Evolutionary conservation across 2,888 invertebrate genomes (phyloP), one percentile per base, ranked within the genome.

Genomic region (Diadegma fenestrale): DNA sequence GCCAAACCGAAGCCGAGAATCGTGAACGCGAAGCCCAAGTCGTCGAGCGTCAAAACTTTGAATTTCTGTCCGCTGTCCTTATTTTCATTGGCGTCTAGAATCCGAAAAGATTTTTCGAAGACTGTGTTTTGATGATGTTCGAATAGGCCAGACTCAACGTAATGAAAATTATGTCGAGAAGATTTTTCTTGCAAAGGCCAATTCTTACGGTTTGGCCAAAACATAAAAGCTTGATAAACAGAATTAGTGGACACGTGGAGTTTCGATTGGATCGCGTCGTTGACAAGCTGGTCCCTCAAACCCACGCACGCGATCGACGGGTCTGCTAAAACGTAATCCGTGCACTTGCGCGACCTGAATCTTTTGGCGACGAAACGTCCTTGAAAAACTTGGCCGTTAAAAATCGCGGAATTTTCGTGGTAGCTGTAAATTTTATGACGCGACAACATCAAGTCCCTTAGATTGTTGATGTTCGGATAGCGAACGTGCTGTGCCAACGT

Each of bases 1-100:
- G 7, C 54, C 22, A 80, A 54, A 7, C 80, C 80, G 33, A 75
- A 22, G 17, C 37, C 80, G 19, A 81, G 75, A 48, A 81, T 68
- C 0, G 12, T 68, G 43, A 81, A 81, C 2, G 80, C 80, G 30
- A 81, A 81, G 0, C 3, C 30, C 58, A 80, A 19, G 8, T 80
- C 73, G 8, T 8, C 51, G 1, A 66, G 3, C 2, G 2, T 68
- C 37, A 81, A 69, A 10, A 61, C 8, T 22, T 43, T 66, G n/a
- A 73, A 43, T 5, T 10, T 66, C 8, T n/a, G n/a, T 2, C 64
- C 51, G 1, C 7, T 22, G n/a, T 41, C 22, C n/a, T 66, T 30
- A 19, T 63, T 63, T 8, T 73, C 72, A 58, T 73, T 45, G 19
- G 54, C 22, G 0, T 19, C 63, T 58, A 58, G 14, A 19, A 8